A percentile compares a stretch with the other conserved stretches of the same genome.
phyloP scores from a whole-genome alignment of 2,113 vertebrate genomes.

The Axis porcinus region DNA sequence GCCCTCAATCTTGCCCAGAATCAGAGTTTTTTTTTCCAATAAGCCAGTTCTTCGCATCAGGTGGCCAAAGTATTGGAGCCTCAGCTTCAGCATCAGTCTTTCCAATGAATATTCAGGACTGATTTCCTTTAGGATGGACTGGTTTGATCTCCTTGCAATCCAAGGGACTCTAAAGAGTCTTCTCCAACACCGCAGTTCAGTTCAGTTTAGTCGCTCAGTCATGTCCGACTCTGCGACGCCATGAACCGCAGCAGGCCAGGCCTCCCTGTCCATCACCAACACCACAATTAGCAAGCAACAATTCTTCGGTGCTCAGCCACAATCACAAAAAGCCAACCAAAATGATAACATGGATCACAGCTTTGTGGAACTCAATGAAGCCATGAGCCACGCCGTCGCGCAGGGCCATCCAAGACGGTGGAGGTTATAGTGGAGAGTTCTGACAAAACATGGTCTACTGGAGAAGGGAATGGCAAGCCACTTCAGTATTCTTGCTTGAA shows the following conservation, averaged over 20 bases:
- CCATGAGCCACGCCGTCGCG: neutral
- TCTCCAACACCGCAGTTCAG: neutral
- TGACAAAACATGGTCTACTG: neutral
- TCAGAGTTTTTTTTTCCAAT: neutral
- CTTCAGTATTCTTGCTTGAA: neutral
- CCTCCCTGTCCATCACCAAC: neutral
- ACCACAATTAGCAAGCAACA: neutral
- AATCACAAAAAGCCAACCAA: neutral
- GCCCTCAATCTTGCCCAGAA: neutral
- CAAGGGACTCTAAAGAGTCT: neutral
- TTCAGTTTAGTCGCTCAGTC: too few species aligned
- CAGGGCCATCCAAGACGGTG: neutral
- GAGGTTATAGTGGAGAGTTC: neutral
- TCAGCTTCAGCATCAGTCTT: neutral
- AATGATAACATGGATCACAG: neutral
- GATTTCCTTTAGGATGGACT: neutral
- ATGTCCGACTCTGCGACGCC: too few species aligned
- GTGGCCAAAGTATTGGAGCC: neutral
- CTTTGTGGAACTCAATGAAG: neutral
- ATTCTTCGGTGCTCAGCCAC: neutral
- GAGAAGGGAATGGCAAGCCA: neutral
- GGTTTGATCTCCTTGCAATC: neutral
- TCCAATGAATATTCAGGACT: neutral
- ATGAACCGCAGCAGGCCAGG: too few species aligned
- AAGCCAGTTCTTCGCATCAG: neutral